phyloP scores from a whole-genome alignment of 2,888 invertebrate species.

The Cantharis nigra region DNA sequence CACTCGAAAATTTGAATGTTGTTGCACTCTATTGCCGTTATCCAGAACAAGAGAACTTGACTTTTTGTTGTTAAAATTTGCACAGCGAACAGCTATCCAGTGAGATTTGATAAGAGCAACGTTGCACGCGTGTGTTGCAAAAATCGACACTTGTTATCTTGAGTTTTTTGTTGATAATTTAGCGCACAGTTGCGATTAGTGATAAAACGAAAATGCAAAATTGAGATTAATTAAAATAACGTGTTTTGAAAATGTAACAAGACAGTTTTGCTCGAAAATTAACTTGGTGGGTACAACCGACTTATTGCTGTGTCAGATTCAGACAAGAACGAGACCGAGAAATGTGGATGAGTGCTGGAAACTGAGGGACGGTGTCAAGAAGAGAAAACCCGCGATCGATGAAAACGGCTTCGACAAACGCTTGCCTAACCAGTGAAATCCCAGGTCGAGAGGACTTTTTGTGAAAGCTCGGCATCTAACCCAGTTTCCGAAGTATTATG shows the following conservation, averaged over 20 bases:
- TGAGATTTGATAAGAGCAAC: background rate
- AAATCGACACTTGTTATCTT: background rate
- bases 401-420: conserved; percentile 38
- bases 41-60: too few species aligned
- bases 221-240: background rate
- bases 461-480: conserved; percentile 20
- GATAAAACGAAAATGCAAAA: background rate
- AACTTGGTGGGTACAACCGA: background rate
- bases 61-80: background rate
- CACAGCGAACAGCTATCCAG: too few species aligned
- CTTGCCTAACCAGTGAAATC: conserved; percentile 32
- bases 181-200: background rate
- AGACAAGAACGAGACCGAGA: conserved; percentile 21
- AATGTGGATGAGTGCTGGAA: conserved; percentile 16
- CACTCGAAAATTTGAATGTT: too few species aligned
- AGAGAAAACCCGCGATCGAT: conserved; percentile 34
- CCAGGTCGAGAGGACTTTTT: conserved; percentile 23
- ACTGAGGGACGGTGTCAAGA: conserved; percentile 33
- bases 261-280: background rate
- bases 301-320: conserved; percentile 22
- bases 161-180: background rate
- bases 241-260: background rate
- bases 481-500: conserved; percentile 17
- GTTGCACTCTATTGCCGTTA: too few species aligned
- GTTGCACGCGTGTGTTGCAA: background rate